Conservation (phyloP, 2,113 vertebrate species). For the Anguilla japonica region DNA sequence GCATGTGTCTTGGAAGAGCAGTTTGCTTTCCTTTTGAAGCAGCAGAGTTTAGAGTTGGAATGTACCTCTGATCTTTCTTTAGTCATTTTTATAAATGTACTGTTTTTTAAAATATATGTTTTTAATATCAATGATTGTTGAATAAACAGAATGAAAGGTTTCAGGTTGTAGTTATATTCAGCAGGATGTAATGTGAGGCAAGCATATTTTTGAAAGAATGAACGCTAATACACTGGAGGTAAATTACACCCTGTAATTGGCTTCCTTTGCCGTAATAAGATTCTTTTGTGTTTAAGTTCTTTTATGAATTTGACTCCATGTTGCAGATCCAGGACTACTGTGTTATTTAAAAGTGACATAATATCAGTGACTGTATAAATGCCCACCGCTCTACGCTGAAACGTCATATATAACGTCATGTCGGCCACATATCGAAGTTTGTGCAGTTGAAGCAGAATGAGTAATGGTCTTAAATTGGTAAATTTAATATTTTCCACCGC, state of each 20-base stretch:
- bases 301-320: background rate
- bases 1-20: conserved; percentile 1
- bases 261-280: too few relatives aligned
- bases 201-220: background rate
- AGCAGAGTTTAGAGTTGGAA: background rate
- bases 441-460: background rate
- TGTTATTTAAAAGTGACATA: conserved; percentile 5
- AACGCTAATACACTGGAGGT: background rate
- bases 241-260: background rate
- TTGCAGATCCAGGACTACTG: background rate
- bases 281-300: background rate
- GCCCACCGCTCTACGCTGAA: background rate
- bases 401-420: background rate
- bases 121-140: background rate
- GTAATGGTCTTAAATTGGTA: background rate
- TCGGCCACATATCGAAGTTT: background rate
- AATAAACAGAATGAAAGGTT: background rate
- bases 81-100: background rate
- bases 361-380: background rate
- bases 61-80: background rate
- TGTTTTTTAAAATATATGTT: background rate
- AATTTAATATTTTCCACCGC: conserved; percentile 11
- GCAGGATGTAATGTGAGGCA: background rate
- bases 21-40: too few relatives aligned
- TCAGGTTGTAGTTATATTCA: background rate